Conservation (phyloP, 1,140 invertebrate genomes). For the Vanessa atalanta region DNA sequence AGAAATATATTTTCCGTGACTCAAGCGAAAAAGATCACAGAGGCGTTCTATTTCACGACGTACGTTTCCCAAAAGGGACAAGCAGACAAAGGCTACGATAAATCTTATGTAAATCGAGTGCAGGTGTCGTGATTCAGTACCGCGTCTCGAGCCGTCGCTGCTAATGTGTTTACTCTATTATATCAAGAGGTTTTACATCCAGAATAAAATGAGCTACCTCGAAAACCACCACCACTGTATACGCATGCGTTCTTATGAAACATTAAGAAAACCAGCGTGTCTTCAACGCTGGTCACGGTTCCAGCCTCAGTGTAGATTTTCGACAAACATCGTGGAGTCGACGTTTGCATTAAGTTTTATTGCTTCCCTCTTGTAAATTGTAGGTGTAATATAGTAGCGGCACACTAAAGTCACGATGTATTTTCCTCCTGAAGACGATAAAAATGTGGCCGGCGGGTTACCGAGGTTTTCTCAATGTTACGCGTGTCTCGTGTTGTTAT, state of each 20-base stretch:
- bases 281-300: constrained; percentile 47
- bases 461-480: constrained; percentile 45
- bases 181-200: constrained; percentile 50
- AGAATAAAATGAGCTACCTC: constrained; percentile 37
- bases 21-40: constrained; percentile 9
- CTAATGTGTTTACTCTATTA: constrained; percentile 71
- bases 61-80: constrained; percentile 41
- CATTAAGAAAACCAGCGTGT: constrained; percentile 24
- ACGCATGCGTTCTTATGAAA: background rate
- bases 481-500: constrained; percentile 32
- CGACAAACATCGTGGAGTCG: constrained; percentile 63
- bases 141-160: constrained; percentile 51
- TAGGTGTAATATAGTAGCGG: constrained; percentile 62
- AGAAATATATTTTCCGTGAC: background rate
- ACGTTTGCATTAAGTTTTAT: constrained; percentile 76
- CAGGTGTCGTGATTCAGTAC: constrained; percentile 66
- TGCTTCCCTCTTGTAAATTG: constrained; percentile 71
- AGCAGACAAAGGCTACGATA: constrained; percentile 49
- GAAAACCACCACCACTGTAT: constrained; percentile 1
- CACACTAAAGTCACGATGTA: constrained; percentile 56
- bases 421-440: constrained; percentile 52
- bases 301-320: constrained; percentile 55
- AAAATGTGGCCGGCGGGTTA: constrained; percentile 49
- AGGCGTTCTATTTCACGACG: constrained; percentile 33
- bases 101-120: constrained; percentile 60